Base-by-base conservation (phyloP, 2,888 invertebrate genomes). In the Chrysolina americana region DNA sequence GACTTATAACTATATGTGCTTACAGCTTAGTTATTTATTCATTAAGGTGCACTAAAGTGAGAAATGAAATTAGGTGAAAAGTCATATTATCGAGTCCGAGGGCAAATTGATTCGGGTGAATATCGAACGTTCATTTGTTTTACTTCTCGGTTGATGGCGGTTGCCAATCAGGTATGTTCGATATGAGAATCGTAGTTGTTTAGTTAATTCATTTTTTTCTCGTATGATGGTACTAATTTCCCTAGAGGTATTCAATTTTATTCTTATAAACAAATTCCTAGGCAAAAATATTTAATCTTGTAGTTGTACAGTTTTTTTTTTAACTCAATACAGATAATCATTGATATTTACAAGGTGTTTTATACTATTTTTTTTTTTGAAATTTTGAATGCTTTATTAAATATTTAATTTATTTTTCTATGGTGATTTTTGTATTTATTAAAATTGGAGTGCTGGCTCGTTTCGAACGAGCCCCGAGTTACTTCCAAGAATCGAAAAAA, bases 21-120 rank as follows among this genome's bases (percentile, higher is more conserved):
- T 87, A 85, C 82, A 82, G 86, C 86, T 87, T 87, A 85, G 83
- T 85, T 85, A 84, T 83, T 80, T 80, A 81, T 85, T 83, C 83
- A 79, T 81, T 86, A 86, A 85, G 86, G 83, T 86, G 86, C 86
- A 86, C 86, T 85, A 76, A 80, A 73, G 78, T 77, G 78, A 81
- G 70, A 78, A 79, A 77, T 66, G 74, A 77, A 78, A 74, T 78
- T 75, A 74, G 76, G 65, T 75, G 79, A 71, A 76, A 71, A 75
- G 75, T 76, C 68, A 73, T 71, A 75, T 74, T 71, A n/a, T n/a
- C n/a, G 63, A 64, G 50, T 65, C 56, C 41, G 66, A 71, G 50
- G 68, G 71, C 71, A 74, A 76, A 71, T 75, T 73, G 68, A 75
- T 78, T 76, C 72, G 70, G 73, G 50, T 68, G 64, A 69, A 65